phyloP scores from a whole-genome alignment of 2,888 invertebrate genomes.

The Xestia c-nigrum region DNA sequence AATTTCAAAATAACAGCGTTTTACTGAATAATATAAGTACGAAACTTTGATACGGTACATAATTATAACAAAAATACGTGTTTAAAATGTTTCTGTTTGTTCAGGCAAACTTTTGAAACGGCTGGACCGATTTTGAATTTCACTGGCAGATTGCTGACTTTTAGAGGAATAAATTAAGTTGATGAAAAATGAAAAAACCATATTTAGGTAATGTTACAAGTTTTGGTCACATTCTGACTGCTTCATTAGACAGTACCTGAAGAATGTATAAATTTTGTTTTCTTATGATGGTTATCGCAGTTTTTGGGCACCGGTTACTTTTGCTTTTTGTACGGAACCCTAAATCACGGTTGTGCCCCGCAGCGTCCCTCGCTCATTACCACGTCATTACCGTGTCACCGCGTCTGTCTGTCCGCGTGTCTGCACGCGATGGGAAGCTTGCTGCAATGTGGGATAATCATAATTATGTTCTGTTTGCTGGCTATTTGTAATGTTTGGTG shows the following conservation, averaged over 20 bases:
- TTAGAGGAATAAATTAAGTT: too few relatives aligned
- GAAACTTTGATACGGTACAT: too few relatives aligned
- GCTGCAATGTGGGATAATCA: conserved; percentile 46
- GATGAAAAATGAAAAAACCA: not conserved
- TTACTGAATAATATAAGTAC: too few relatives aligned
- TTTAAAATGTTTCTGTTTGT: too few relatives aligned
- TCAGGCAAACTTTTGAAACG: too few relatives aligned
- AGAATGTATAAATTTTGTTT: not conserved
- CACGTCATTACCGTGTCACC: conserved; percentile 63
- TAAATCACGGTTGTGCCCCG: conserved; percentile 47
- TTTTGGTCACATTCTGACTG: not conserved
- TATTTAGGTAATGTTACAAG: not conserved
- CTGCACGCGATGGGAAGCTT: conserved; percentile 57
- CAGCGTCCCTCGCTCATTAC: conserved; percentile 67
- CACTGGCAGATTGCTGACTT: too few relatives aligned
- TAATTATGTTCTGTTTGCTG: conserved; percentile 28
- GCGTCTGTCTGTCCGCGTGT: conserved; percentile 50
- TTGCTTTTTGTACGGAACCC: conserved; percentile 29
- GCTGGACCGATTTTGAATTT: too few relatives aligned
- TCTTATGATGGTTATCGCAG: not conserved
- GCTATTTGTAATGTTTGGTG: conserved; percentile 16
- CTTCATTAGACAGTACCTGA: not conserved
- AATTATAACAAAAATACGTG: too few relatives aligned
- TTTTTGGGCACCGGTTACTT: not conserved
- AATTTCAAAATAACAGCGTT: too few relatives aligned